Base-by-base conservation (phyloP, 2,888 invertebrate genomes). In the Plagodis dolabraria region DNA sequence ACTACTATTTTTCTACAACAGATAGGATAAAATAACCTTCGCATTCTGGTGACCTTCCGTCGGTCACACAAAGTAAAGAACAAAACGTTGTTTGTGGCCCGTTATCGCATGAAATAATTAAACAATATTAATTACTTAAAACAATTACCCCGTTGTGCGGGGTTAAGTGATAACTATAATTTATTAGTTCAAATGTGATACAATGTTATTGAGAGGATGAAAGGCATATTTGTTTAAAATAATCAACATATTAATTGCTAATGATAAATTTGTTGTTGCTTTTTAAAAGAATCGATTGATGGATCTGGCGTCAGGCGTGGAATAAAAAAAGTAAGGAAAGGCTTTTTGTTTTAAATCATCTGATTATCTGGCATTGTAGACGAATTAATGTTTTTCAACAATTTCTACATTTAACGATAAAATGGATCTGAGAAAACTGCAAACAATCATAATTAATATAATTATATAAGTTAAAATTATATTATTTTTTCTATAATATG, bases 71-170 rank as follows among this genome's bases (percentile, higher is more conserved):
- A 63, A 56, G 55, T 63, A 40, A 8, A 33, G 44, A 44, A 64
- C 54, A 63, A 55, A 50, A 42, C 45, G 33, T 11, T 57, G 55
- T 47, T 55, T 64, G 52, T 64, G 52, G 8, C 0, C 46, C 12
- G 10, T 46, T 64, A 60, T 64, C 60, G 42, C 33, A 44, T 53
- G 33, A 36, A 52, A 49, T 44, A 47, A 60, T 60, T 45, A 56
- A 64, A 63, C 54, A 58, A 53, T 58, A 60, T 48, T 59, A 55
- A 60, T 59, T 56, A 56, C 50, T 63, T 11, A 51, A 48, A 60
- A 63, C 64, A 64, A 64, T 57, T 52, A 60, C 40, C 47, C 57
- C 55, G 10, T 63, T 60, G 64, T 58, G 36, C 35, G 48, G 43
- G 57, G 57, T 54, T 47, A 51, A 47, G 1, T 50, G 64, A 64